Evolutionary conservation across 2,113 vertebrate species (phyloP).

Genomic region (Dinomys branickii): DNA sequence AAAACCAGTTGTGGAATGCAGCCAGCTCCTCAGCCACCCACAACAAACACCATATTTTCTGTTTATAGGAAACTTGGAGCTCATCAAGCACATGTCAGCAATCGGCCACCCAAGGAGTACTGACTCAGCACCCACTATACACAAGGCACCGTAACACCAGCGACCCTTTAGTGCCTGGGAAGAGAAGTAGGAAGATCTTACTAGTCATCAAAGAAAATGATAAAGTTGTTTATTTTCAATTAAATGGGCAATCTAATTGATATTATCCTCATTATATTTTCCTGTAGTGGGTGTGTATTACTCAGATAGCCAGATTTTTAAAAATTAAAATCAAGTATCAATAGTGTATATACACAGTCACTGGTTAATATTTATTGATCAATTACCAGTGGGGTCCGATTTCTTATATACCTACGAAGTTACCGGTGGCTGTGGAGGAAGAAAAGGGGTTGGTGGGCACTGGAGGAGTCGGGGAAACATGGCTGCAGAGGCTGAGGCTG

Average conservation of each 20-base stretch:
- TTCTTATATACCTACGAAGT: background rate
- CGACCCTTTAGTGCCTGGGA: background rate
- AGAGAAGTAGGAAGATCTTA: background rate
- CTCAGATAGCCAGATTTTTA: background rate
- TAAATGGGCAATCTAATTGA: background rate
- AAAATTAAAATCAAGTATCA: background rate
- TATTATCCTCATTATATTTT: background rate
- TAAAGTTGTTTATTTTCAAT: constrained; percentile 10
- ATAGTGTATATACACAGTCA: background rate
- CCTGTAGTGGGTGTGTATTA: background rate
- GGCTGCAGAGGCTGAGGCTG: too few relatives aligned
- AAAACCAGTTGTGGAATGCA: constrained; percentile 11
- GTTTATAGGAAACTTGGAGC: background rate
- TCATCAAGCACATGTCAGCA: background rate
- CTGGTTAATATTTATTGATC: background rate
- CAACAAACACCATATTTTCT: background rate
- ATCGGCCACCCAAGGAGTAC: background rate
- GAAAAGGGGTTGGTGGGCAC: background rate
- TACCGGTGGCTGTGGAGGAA: background rate
- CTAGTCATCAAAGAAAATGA: background rate
- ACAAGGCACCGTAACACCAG: background rate
- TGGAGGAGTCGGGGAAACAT: fast-evolving
- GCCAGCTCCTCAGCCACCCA: background rate
- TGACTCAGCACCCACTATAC: background rate
- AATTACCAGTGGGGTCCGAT: background rate